phyloP scores from a whole-genome alignment of 2,113 vertebrate species.

The Gopherus flavomarginatus region DNA sequence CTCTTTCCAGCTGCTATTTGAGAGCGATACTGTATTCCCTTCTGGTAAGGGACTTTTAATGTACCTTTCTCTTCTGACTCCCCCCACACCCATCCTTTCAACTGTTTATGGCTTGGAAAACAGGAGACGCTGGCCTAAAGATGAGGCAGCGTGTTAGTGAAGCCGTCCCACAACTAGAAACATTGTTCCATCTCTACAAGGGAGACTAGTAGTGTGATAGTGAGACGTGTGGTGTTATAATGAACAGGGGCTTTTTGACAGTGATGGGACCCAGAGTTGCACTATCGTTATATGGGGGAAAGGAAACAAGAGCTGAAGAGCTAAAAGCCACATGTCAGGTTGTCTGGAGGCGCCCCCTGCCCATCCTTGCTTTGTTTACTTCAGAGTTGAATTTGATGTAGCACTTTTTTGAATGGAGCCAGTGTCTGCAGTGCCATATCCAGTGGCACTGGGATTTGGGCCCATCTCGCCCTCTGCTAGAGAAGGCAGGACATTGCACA shows the following conservation, averaged over 20 bases:
- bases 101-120: background rate
- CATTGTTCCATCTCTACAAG: background rate
- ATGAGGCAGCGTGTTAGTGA: background rate
- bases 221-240: background rate
- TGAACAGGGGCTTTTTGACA: background rate
- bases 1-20: background rate
- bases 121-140: background rate
- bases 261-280: background rate
- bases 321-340: background rate
- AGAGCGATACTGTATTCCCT: background rate
- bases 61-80: background rate
- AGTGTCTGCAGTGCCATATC: fast-evolving
- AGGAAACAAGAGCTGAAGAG: background rate
- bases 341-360: too few relatives aligned
- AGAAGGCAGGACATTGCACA: background rate
- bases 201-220: background rate
- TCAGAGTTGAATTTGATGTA: background rate
- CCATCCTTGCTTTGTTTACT: background rate
- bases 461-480: background rate
- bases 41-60: background rate
- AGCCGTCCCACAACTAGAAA: background rate
- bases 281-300: background rate
- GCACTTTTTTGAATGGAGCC: background rate
- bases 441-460: background rate
- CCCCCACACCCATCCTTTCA: background rate